Evolutionary conservation across 2,113 vertebrate species (phyloP).

Genomic region (Polyodon spathula): DNA sequence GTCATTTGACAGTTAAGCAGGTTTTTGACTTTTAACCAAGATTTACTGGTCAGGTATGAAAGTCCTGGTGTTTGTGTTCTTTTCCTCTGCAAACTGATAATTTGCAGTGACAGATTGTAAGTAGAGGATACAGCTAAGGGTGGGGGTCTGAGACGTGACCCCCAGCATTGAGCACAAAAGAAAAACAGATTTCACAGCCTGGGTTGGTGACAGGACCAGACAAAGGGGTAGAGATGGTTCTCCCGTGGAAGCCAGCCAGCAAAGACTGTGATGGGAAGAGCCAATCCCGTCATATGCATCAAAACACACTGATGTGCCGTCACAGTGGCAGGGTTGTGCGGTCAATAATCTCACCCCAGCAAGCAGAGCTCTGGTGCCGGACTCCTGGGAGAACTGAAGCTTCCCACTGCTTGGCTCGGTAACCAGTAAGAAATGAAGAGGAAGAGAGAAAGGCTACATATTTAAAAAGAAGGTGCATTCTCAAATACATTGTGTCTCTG

Average conservation of each 20-base stretch:
- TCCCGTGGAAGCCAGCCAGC: not conserved
- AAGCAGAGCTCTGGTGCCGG: slow-evolving; percentile 23
- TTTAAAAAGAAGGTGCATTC: not conserved
- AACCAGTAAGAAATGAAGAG: not conserved
- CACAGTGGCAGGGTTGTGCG: slow-evolving; percentile 47
- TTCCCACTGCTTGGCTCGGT: not conserved
- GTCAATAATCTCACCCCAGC: slow-evolving; percentile 48
- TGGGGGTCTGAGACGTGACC: slow-evolving; percentile 30
- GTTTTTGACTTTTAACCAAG: no score
- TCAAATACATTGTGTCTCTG: not conserved
- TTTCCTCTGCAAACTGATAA: no score
- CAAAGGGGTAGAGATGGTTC: no score
- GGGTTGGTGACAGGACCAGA: slow-evolving; percentile 34
- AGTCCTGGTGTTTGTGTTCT: no score
- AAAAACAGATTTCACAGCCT: slow-evolving; percentile 24
- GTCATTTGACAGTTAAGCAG: no score
- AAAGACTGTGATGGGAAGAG: slow-evolving; percentile 24
- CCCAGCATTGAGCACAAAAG: slow-evolving; percentile 44
- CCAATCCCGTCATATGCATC: slow-evolving; percentile 30
- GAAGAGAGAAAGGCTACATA: not conserved
- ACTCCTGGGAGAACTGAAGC: not conserved
- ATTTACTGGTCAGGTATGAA: no score
- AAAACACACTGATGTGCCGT: slow-evolving; percentile 29
- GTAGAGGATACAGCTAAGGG: slow-evolving; percentile 39
- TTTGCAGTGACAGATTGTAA: slow-evolving; percentile 47